phyloP scores from a whole-genome alignment of 1,140 invertebrate species.

The Anoplolepis gracilipes region DNA sequence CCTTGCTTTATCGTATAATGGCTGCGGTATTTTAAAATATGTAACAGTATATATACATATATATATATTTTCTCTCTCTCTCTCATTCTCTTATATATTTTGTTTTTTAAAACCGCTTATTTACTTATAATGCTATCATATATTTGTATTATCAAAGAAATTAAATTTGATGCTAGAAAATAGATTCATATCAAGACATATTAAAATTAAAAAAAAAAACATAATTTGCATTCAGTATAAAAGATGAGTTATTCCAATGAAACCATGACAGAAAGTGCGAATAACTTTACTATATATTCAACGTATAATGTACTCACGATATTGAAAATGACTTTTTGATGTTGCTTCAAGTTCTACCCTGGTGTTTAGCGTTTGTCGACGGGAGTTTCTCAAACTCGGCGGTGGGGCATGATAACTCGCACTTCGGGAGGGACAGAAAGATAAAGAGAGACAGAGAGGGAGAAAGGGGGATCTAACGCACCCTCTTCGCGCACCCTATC shows the following conservation, averaged over 20 bases:
- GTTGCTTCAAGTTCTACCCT: background rate
- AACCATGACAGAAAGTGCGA: background rate
- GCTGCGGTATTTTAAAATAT: background rate
- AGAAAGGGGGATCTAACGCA: background rate
- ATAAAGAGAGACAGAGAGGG: background rate
- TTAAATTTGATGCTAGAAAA: background rate
- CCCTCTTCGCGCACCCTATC: conserved; percentile 14
- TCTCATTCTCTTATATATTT: background rate
- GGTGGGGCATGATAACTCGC: conserved; percentile 27
- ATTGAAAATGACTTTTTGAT: background rate
- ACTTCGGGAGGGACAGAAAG: background rate
- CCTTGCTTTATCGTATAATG: background rate
- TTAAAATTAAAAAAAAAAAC: background rate
- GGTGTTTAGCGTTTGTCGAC: background rate
- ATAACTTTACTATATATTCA: background rate
- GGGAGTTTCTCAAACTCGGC: background rate
- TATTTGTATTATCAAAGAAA: background rate
- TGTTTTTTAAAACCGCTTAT: background rate
- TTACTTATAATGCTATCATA: background rate
- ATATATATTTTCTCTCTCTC: too few species aligned
- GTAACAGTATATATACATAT: background rate
- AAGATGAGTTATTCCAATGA: background rate
- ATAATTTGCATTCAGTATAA: background rate
- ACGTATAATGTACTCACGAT: conserved; percentile 17
- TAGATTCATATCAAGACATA: background rate